Evolutionary conservation across 2,888 invertebrate species (phyloP), one percentile per base, ranked within the genome.

Genomic region (Peribatodes rhomboidaria): DNA sequence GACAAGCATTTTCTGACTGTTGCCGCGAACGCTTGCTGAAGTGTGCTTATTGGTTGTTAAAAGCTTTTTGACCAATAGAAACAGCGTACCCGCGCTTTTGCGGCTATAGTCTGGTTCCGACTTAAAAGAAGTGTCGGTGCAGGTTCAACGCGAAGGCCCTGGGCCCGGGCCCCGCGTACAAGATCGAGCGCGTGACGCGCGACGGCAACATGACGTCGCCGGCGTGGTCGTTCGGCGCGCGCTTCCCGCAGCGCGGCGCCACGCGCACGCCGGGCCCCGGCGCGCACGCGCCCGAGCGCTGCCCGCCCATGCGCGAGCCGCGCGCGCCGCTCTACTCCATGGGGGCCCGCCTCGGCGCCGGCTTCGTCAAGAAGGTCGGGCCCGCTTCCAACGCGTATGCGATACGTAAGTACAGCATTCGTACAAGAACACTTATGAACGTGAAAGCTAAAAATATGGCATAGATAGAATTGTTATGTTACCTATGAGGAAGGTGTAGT

Each of bases 351-450:
- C 85, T 90, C 31, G 27, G 27, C 27, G 91, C 87, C 55, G 83
- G 78, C 74, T 69, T 93, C 82, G 76, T 90, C 82, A 63, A 90
- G 94, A 76, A 88, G 76, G 55, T 80, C 65, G 92, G 92, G 0
- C 96, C 96, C 0, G 96, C 95, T 20, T 95, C 96, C 27, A 95
- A 95, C 78, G 94, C 94, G 41, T 96, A 96, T 81, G 85, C 86
- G 39, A 71, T 90, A 58, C 83, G 71, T 68, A 20, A 44, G 44
- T 44, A 31, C 47, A 27, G 13, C 13, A 46, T 22, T 73, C 22
- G 16, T 11, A n/a, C 14, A 35, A n/a, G n/a, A n/a, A n/a, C n/a
- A n/a, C n/a, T n/a, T n/a, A n/a, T n/a, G n/a, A n/a, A n/a, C n/a
- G n/a, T n/a, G n/a, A n/a, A n/a, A n/a, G n/a, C n/a, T n/a, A n/a